phyloP scores from a whole-genome alignment of 2,888 invertebrate genomes.

The Acheta domesticus region DNA sequence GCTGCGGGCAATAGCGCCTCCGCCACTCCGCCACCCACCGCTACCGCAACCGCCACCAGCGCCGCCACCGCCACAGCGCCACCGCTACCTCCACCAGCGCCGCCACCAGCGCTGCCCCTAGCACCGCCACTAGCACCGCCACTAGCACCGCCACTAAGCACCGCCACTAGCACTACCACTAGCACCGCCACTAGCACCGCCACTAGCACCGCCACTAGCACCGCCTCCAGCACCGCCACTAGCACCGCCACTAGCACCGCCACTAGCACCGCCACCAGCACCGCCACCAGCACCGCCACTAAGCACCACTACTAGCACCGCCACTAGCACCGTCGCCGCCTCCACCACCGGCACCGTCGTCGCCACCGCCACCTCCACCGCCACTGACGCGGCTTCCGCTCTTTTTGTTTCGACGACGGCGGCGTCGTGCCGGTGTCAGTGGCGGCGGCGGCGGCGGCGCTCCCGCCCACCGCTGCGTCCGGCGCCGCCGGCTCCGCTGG shows the following conservation, averaged over 20 bases:
- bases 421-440: neutral
- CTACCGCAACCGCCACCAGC: neutral
- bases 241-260: neutral
- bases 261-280: neutral
- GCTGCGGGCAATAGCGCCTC: neutral
- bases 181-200: neutral
- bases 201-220: no score
- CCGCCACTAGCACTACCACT: conserved; percentile 49
- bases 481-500: neutral
- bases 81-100: conserved; percentile 53
- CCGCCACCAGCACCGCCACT: conserved; percentile 49
- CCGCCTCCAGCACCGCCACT: no score
- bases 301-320: conserved; percentile 25
- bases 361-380: neutral
- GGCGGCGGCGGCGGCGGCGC: neutral
- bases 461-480: neutral
- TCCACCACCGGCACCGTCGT: no score
- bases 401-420: neutral
- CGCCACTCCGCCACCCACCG: neutral
- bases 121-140: conserved; percentile 55
- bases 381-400: neutral
- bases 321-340: neutral
- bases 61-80: conserved; percentile 43
- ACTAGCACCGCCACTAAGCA: conserved; percentile 37
- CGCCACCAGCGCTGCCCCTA: conserved; percentile 51